A percentile compares a stretch with the other conserved stretches of the same genome.
Conservation (phyloP, 64 coral and sea anemone species). For the Platygyra sinensis region DNA sequence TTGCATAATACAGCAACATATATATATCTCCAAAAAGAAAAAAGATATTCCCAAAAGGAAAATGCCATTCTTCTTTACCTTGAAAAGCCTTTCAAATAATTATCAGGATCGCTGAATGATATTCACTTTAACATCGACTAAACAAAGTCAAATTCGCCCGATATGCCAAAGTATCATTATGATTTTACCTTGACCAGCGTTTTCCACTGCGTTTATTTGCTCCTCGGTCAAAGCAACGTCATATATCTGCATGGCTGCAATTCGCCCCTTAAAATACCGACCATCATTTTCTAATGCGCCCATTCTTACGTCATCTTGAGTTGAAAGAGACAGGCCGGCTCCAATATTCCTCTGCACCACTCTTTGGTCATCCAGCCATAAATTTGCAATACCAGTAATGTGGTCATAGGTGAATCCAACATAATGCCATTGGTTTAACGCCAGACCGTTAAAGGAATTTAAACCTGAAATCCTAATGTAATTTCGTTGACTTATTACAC, state of each 20-base stretch:
- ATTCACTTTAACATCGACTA: no score
- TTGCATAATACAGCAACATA: no score
- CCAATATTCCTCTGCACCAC: background rate
- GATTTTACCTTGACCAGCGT: background rate
- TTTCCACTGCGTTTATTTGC: constrained; percentile 27
- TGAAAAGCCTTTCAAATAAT: no score
- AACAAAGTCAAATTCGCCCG: no score
- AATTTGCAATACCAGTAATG: constrained; percentile 5
- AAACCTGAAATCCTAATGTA: background rate
- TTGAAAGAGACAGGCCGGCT: constrained; percentile 21
- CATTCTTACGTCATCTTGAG: constrained; percentile 18
- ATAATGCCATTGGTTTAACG: background rate
- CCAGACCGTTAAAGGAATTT: background rate
- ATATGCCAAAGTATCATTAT: background rate
- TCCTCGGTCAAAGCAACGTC: constrained; percentile 36
- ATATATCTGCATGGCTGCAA: constrained; percentile 49
- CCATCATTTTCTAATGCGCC: background rate
- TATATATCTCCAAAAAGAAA: no score
- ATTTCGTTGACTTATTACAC: background rate
- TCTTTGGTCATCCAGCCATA: constrained; percentile 43
- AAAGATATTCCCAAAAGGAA: no score
- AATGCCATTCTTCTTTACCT: no score
- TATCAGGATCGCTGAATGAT: no score
- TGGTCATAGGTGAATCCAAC: background rate
- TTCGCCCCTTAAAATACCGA: constrained; percentile 46